These are phyloP conservation scores for Typhlichthys eigenmanni DNA, from an alignment of 2,797 vertebrate species.

Conservation along the genomic window DNA sequence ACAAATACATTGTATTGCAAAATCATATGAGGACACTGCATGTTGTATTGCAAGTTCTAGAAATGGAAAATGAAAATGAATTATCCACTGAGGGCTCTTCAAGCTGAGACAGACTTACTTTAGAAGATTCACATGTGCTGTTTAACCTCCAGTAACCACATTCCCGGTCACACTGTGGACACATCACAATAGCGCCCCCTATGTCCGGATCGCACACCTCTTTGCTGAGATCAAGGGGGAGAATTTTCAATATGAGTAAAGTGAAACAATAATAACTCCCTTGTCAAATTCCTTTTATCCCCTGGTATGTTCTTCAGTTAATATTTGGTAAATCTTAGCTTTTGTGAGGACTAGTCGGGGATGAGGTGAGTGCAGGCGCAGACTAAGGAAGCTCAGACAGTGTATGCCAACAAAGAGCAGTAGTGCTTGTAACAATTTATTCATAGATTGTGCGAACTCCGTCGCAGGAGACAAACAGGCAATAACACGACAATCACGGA, in stretches of 20 bases:
- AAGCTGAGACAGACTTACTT: constrained; percentile 74
- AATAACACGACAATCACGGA: no score
- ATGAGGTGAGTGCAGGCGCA: no score
- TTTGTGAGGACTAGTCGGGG: no score
- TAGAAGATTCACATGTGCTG: constrained; percentile 90
- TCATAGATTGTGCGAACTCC: no score
- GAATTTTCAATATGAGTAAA: not conserved
- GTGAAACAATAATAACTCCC: not conserved
- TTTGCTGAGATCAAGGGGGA: constrained; percentile 74
- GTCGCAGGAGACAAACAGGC: no score
- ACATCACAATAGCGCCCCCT: constrained; percentile 90
- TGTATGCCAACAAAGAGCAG: no score
- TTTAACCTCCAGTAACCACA: constrained; percentile 90
- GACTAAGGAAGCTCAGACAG: no score
- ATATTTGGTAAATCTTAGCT: no score
- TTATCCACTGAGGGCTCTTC: not conserved
- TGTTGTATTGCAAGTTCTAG: not conserved
- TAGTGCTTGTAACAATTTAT: no score
- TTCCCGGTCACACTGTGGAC: constrained; percentile 88
- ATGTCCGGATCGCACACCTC: constrained; percentile 90
- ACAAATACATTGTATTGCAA: not conserved
- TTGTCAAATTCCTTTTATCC: not conserved
- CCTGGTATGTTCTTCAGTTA: no score
- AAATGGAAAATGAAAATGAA: not conserved
- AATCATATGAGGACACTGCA: not conserved